These are phyloP conservation scores for Andrena marginata DNA, from an alignment of 2,888 invertebrate species.

Conservation along the genomic window DNA sequence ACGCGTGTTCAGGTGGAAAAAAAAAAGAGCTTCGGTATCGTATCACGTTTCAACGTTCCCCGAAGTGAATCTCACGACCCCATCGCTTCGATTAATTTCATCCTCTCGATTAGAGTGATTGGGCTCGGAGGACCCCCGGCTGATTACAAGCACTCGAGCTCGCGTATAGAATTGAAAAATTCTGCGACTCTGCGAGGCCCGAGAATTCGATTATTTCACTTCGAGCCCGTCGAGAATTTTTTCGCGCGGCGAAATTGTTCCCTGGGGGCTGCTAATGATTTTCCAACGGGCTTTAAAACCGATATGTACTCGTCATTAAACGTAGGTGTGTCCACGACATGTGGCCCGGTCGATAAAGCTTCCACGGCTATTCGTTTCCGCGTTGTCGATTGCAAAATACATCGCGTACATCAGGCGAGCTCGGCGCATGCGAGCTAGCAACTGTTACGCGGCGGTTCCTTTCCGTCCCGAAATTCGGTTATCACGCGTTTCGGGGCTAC, in stretches of 20 bases:
- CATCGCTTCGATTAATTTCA: too few species aligned
- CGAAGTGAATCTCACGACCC: too few species aligned
- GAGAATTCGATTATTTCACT: neutral
- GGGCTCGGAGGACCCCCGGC: too few species aligned
- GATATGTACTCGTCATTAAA: conserved; percentile 50
- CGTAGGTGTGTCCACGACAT: conserved; percentile 57
- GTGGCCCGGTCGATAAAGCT: conserved; percentile 54
- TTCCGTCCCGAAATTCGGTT: neutral
- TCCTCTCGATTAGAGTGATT: too few species aligned
- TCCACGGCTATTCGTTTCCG: conserved; percentile 48
- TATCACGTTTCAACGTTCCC: neutral
- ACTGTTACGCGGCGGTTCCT: conserved; percentile 16
- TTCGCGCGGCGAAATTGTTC: neutral
- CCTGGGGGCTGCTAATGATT: conserved; percentile 16
- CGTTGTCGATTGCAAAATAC: conserved; percentile 52
- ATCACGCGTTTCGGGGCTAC: neutral
- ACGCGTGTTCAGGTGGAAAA: neutral
- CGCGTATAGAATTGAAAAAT: too few species aligned
- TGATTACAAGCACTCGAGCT: too few species aligned
- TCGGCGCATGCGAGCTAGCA: conserved; percentile 33
- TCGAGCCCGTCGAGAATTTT: neutral
- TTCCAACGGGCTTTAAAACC: neutral
- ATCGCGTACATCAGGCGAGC: conserved; percentile 35
- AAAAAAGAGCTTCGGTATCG: too few species aligned
- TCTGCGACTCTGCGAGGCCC: too few species aligned